These are phyloP conservation scores for Hyposmocoma kahamanoa DNA, from an alignment of 1,140 invertebrate genomes.

Conservation along the genomic window DNA sequence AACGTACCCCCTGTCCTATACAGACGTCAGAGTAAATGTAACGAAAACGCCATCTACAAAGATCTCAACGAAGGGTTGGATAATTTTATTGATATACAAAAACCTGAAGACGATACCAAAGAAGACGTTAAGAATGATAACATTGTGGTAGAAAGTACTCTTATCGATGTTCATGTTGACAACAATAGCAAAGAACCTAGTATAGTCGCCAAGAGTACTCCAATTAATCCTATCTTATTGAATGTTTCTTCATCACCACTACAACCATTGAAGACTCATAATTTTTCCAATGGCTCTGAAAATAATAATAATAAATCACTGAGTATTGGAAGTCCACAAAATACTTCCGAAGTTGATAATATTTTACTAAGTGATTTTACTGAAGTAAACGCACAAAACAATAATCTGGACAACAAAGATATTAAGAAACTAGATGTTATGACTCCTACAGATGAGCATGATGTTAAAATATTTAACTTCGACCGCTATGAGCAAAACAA, in stretches of 20 bases:
- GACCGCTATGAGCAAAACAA: conserved; percentile 69
- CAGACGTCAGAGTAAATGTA: conserved; percentile 73
- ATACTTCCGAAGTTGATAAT: conserved; percentile 48
- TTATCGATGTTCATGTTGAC: conserved; percentile 63
- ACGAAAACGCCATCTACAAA: conserved; percentile 64
- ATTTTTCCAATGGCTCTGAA: conserved; percentile 51
- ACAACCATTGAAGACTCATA: conserved; percentile 60
- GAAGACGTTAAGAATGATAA: conserved; percentile 41
- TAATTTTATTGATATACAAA: conserved; percentile 55
- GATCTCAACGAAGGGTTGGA: conserved; percentile 55
- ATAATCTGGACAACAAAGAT: conserved; percentile 12
- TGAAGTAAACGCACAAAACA: conserved; percentile 30
- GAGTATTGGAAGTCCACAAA: conserved; percentile 44
- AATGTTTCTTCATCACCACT: conserved; percentile 62
- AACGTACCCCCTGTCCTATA: conserved; percentile 80
- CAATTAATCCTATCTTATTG: conserved; percentile 54
- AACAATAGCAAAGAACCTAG: conserved; percentile 52
- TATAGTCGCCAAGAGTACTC: conserved; percentile 28
- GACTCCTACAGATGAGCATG: conserved; percentile 44
- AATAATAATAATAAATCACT: conserved; percentile 52
- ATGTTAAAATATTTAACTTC: conserved; percentile 71
- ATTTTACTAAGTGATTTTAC: conserved; percentile 47
- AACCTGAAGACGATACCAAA: conserved; percentile 37
- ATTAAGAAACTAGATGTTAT: conserved; percentile 26
- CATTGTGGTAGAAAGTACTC: conserved; percentile 58